A percentile compares a stretch with the other conserved stretches of the same genome.
Conservation (phyloP, 1,140 invertebrate genomes). For the Bombus waltoni region DNA sequence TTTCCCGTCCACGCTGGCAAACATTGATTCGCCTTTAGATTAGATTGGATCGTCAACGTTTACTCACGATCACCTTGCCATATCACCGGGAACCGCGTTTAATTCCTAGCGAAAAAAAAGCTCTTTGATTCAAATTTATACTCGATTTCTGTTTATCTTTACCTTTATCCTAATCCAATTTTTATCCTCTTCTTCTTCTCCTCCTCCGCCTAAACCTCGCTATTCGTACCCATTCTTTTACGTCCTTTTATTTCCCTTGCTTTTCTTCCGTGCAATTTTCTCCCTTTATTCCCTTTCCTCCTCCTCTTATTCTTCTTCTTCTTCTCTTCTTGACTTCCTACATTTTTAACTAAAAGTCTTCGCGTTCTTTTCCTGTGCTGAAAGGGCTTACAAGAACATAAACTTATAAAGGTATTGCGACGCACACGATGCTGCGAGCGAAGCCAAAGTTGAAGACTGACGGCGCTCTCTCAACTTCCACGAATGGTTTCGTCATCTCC, state of each 20-base stretch:
- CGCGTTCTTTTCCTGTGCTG: not conserved
- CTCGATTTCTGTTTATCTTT: too few species aligned
- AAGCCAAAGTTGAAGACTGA: not conserved
- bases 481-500: not conserved
- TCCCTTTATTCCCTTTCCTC: not conserved
- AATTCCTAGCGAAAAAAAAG: too few species aligned
- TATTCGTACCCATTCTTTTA: not conserved
- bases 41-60: not conserved
- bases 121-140: too few species aligned
- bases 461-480: not conserved
- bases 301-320: not conserved
- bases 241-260: not conserved
- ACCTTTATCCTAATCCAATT: too few species aligned
- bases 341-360: not conserved
- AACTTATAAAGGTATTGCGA: constrained; percentile 1
- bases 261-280: not conserved
- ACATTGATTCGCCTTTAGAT: not conserved
- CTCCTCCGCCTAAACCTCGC: not conserved
- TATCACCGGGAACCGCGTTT: not conserved
- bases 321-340: not conserved
- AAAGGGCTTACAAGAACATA: not conserved
- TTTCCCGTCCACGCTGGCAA: not conserved
- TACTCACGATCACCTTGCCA: not conserved
- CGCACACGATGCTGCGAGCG: not conserved
- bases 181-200: not conserved